Evolutionary conservation across 2,888 invertebrate species (phyloP), one percentile per base, ranked within the genome.

Genomic region (Amphiduros pacificus): DNA sequence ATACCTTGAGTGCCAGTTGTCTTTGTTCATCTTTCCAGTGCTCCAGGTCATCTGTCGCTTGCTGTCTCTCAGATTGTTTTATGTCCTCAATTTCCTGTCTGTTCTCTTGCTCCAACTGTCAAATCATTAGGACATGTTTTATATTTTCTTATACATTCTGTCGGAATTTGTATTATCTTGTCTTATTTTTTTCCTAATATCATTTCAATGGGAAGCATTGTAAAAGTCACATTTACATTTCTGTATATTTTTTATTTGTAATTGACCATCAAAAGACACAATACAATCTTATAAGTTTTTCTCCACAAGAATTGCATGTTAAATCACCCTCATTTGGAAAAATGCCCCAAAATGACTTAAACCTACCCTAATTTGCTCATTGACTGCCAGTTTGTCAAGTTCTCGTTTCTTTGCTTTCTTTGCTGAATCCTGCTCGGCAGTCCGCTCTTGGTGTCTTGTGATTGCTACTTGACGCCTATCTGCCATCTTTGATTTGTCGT

Each of bases 31-130:
- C 75, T 71, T 82, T 81, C 79, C 79, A 90, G 60, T 85, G 83
- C 74, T 89, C 87, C 48, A 91, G 81, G 66, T 89, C 88, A 0
- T 86, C 84, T 84, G 90, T 87, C 2, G 89, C 89, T 74, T 85
- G 85, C 52, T 84, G 82, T 67, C 88, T 85, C 77, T 90, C 89
- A 0, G 79, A 76, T 67, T 89, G 86, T 74, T 88, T 87, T 53
- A 88, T 85, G 0, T 83, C 77, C 62, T 90, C 88, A 82, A 92
- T 90, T 67, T 86, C 75, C 44, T 85, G 80, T 65, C 89, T 85
- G 52, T 87, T 87, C 67, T 83, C 82, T 0, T 86, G 84, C 69
- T 89, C 88, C 17, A 80, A 63, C 80, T 81, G 41, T 22, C 3
- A 53, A 22, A 6, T 6, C 3, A 4, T 29, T 17, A 32, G n/a